Base-by-base conservation (phyloP, 92 coral and sea anemone species). In the Porites cylindrica region DNA sequence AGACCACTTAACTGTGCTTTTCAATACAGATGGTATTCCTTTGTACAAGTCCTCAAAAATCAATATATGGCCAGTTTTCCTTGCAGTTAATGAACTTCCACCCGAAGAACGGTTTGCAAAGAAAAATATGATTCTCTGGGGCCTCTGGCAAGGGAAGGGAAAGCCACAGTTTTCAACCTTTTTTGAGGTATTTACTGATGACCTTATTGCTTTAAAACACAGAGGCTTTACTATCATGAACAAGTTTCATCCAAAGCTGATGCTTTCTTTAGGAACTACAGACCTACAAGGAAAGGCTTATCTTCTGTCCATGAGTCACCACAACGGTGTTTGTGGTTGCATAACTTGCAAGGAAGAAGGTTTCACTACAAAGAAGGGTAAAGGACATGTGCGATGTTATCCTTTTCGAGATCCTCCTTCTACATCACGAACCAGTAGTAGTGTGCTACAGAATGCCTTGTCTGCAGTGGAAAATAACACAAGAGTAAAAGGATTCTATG, bases 11-110 rank as follows among this genome's bases (percentile, higher is more conserved):
- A 86, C 79, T 58, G 38, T 87, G 19, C 61, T 90, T 14, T 86
- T 90, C 47, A 92, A 92, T 67, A 92, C 95, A 50, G 95, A 92
- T 70, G 91, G 95, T n/a, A 80, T 86, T 21, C 91, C 93, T 0
- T 73, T 92, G 21, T 89, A 71, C 56, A 89, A 89, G 51, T 92
- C 95, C 50, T 86, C 93, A 18, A 92, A 86, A 56, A 68, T 92
- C 9, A 74, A 72, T 21, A 79, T 90, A 5, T 85, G 93, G 93
- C 91, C 93, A 5, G 67, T 90, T 24, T 92, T 84, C 64, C 79
- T 92, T 38, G 83, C 83, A 1, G 73, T 89, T 16, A 92, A 92
- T 70, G 93, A 90, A 74, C 84, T 92, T 18, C 95, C 90, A 1
- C 85, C 90, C 14, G 74, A 58, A 14, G 90, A 86, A 32, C 64